Base-by-base conservation (phyloP, 2,888 invertebrate genomes). In the Anodontia alba region DNA sequence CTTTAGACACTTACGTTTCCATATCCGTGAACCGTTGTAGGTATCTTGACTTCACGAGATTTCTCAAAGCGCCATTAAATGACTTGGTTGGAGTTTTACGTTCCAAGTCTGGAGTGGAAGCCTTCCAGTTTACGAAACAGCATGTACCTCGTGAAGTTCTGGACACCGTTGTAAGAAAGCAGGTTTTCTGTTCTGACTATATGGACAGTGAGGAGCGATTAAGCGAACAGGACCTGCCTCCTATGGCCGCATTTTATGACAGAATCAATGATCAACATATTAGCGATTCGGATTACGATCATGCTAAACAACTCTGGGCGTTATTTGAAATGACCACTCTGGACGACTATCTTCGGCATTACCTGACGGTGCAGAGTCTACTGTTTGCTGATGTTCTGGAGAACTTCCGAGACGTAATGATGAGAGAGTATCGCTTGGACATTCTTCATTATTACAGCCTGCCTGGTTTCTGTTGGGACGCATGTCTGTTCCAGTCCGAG, bases 381-480 rank as follows among this genome's bases (percentile, higher is more conserved):
- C 67, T 12, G 10, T 67, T 67, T 29, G 36, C 38, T 8, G 67
- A 67, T n/a, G 67, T 67, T 7, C 20, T 67, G 7, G 74, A 74
- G 42, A 67, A 31, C 12, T 74, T 74, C 49, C 5, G 42, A 46
- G 74, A 74, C 51, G 36, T 31, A 8, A 46, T 29, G 20, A 62
- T 62, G 67, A 33, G 8, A 12, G 43, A 74, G 15, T 38, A 36
- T 67, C 20, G 26, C 20, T 33, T 31, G 20, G 74, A 46, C 67
- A 29, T 57, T 8, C 10, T 29, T 7, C 57, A 57, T 29, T 57
- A 57, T 26, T 57, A 57, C 29, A 57, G 57, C 17, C 62, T 73
- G 31, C 54, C 73, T n/a, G 54, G 62, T 36, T 57, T 73, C 31
- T 1, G 54, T 3, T 73, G 73, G 73, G 73, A 73, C 46, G 17